Percentiles rank a stretch among this genome's conserved stretches.
Conservation (phyloP, 1,140 invertebrate species). For the Antheraea mylitta region DNA sequence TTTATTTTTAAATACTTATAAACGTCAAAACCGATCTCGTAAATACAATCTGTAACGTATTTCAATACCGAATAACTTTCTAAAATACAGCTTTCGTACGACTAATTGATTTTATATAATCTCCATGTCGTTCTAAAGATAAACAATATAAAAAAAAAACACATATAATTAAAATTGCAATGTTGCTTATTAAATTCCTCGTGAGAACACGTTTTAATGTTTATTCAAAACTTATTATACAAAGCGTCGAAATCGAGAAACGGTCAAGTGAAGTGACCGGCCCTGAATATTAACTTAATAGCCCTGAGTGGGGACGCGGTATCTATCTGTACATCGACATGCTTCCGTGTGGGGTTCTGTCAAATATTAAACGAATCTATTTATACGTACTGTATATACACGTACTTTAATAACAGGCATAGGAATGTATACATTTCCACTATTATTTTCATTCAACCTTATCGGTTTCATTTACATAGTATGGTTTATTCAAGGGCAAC, state of each 20-base stretch:
- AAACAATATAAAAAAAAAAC: neutral
- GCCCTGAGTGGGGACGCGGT: slow-evolving; percentile 24
- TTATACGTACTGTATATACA: no score
- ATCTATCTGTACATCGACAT: slow-evolving; percentile 1
- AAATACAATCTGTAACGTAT: no score
- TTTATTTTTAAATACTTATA: no score
- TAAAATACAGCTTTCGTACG: no score
- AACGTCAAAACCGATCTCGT: no score
- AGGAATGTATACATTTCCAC: neutral
- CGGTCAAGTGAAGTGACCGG: slow-evolving; percentile 27
- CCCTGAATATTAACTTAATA: slow-evolving; percentile 13
- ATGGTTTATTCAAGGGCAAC: neutral
- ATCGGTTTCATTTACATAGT: neutral
- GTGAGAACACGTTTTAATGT: slow-evolving; percentile 1
- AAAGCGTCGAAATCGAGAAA: slow-evolving; percentile 8
- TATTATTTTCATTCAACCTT: neutral
- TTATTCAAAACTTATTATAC: neutral
- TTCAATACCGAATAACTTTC: no score
- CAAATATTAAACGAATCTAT: neutral
- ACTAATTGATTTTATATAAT: no score
- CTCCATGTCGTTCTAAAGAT: no score
- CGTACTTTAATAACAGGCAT: neutral
- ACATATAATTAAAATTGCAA: neutral
- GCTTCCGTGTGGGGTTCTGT: slow-evolving; percentile 14
- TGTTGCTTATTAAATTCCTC: neutral